Conservation (phyloP, 2,113 vertebrate species). For the Sinosuthora webbiana region DNA sequence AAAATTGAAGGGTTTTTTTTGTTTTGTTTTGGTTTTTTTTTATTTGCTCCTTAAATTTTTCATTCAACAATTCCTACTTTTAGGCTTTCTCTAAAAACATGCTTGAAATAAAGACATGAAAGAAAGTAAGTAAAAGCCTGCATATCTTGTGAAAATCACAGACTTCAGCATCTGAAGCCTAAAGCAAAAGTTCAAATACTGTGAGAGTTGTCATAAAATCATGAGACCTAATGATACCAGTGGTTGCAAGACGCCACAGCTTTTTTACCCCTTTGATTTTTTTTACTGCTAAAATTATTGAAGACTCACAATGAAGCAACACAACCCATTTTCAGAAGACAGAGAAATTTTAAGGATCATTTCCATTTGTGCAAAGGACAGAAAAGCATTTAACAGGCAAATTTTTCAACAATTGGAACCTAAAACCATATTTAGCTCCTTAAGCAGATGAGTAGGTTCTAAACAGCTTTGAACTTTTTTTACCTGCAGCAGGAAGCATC, state of each 20-base stretch:
- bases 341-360: background rate
- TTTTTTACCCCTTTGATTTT: background rate
- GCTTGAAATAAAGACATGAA: background rate
- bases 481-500: background rate
- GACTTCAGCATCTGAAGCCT: background rate
- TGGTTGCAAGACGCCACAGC: background rate
- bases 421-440: background rate
- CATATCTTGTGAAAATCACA: background rate
- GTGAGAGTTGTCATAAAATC: background rate
- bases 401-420: background rate
- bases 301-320: background rate
- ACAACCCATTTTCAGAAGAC: background rate
- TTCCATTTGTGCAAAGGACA: background rate
- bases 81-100: background rate
- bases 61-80: background rate
- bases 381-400: background rate
- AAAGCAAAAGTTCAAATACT: background rate
- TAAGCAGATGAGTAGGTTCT: background rate
- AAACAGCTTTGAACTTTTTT: background rate
- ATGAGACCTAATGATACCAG: background rate
- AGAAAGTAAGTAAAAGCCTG: background rate
- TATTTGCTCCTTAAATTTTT: background rate
- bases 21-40: no score
- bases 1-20: fast-evolving
- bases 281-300: background rate